Percentiles rank a stretch among this genome's conserved stretches.
phyloP scores from a whole-genome alignment of 2,888 invertebrate genomes.

The Heliothis peltigera region DNA sequence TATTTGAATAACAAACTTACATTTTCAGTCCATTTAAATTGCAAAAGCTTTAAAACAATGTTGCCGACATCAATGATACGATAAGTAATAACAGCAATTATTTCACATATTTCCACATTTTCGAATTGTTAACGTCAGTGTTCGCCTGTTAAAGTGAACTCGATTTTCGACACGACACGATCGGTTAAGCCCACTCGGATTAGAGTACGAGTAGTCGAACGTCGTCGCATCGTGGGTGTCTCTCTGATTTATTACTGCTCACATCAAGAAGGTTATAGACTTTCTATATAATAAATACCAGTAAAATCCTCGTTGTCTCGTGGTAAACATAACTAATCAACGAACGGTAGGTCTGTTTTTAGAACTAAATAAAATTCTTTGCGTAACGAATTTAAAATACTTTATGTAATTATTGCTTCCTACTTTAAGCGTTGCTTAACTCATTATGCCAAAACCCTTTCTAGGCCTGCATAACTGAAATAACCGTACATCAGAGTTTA shows the following conservation, averaged over 20 bases:
- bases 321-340: slow-evolving; percentile 57
- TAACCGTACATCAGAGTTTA: slow-evolving; percentile 31
- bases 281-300: slow-evolving; percentile 72
- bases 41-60: background rate
- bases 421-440: background rate
- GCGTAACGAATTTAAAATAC: slow-evolving; percentile 31
- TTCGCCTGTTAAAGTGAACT: slow-evolving; percentile 52
- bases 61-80: background rate
- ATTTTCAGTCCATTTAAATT: background rate
- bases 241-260: slow-evolving; percentile 78
- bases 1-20: background rate
- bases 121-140: slow-evolving; percentile 25
- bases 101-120: slow-evolving; percentile 3
- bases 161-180: slow-evolving; percentile 73
- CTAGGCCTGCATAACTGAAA: slow-evolving; percentile 18
- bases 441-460: slow-evolving; percentile 18
- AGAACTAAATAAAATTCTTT: slow-evolving; percentile 29
- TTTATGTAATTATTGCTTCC: slow-evolving; percentile 31
- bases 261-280: slow-evolving; percentile 70
- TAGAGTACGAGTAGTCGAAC: slow-evolving; percentile 68
- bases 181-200: slow-evolving; percentile 74
- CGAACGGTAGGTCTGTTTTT: slow-evolving; percentile 33
- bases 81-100: slow-evolving; percentile 1
- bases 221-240: slow-evolving; percentile 83
- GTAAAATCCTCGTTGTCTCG: slow-evolving; percentile 60